phyloP scores from a whole-genome alignment of 2,797 vertebrate genomes.

The Spinus pinus region DNA sequence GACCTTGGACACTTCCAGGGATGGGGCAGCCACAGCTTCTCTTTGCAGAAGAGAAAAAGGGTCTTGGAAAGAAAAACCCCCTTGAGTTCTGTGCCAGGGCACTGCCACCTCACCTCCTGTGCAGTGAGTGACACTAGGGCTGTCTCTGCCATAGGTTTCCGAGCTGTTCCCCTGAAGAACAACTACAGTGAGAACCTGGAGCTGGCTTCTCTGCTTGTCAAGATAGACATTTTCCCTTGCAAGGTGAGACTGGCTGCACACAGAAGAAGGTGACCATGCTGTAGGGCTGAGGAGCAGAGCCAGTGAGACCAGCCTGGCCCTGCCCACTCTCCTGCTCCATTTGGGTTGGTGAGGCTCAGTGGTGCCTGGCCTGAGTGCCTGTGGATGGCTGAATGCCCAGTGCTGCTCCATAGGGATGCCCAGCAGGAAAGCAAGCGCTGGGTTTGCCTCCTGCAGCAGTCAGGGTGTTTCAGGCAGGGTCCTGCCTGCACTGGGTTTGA shows the following conservation, averaged over 20 bases:
- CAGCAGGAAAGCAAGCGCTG: accelerated
- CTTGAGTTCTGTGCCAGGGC: too few relatives aligned
- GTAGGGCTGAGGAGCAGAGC: neutral
- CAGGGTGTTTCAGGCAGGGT: neutral
- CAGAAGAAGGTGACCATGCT: accelerated
- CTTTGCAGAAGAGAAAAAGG: neutral
- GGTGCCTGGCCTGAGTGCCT: neutral
- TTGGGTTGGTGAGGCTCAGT: accelerated
- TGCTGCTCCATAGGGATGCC: neutral
- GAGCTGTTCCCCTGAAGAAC: constrained; percentile 96
- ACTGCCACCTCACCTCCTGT: too few relatives aligned
- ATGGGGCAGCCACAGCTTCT: neutral
- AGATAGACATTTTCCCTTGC: constrained; percentile 85
- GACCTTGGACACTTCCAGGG: neutral
- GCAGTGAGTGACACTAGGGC: neutral
- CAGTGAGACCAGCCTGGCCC: neutral
- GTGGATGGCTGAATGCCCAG: neutral
- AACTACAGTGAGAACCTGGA: constrained; percentile 97
- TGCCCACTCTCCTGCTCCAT: neutral
- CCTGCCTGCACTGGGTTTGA: neutral
- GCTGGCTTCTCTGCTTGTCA: constrained; percentile 91
- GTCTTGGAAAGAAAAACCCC: neutral
- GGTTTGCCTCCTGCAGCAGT: neutral
- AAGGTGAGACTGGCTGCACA: constrained; percentile 73
- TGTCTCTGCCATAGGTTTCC: constrained; percentile 79